Percentiles rank a stretch among this genome's conserved stretches.
Evolutionary conservation across 2,888 invertebrate genomes (phyloP).

Genomic region (Hypomecis atomaria): DNA sequence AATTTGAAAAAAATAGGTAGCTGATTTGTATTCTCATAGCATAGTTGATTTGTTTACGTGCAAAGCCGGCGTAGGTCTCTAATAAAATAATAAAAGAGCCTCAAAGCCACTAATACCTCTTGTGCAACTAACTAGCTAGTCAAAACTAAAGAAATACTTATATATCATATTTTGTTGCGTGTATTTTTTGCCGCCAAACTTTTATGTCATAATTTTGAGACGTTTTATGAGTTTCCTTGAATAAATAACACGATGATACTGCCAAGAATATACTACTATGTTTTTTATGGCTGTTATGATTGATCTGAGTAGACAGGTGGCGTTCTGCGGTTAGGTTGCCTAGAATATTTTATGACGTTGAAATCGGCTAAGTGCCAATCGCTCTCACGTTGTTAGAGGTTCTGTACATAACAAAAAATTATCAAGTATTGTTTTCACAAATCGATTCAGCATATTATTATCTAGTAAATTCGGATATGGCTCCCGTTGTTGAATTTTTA

Average conservation of each 20-base stretch:
- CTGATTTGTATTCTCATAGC: no score
- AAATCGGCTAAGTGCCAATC: no score
- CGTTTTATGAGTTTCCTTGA: constrained; percentile 41
- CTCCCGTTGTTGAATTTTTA: no score
- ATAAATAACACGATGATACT: constrained; percentile 36
- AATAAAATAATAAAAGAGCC: no score
- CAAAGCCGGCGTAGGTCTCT: no score
- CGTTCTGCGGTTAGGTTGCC: constrained; percentile 21
- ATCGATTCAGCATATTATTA: no score
- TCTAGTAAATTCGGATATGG: no score
- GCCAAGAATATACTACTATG: constrained; percentile 19
- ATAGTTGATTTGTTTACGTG: no score
- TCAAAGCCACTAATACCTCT: no score
- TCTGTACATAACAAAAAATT: background rate
- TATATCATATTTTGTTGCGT: constrained; percentile 26
- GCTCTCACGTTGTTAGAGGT: constrained; percentile 1
- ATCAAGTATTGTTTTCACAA: background rate
- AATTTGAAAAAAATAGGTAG: no score
- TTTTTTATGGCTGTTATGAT: constrained; percentile 19
- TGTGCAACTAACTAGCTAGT: background rate
- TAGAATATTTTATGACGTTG: constrained; percentile 8
- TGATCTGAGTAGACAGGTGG: constrained; percentile 26
- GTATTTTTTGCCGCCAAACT: constrained; percentile 32
- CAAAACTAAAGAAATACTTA: constrained; percentile 14
- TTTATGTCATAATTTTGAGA: constrained; percentile 41